phyloP scores from a whole-genome alignment of 37 sponge, comb jelly and placozoan genomes.

The Halisarca cf. caerulea region DNA sequence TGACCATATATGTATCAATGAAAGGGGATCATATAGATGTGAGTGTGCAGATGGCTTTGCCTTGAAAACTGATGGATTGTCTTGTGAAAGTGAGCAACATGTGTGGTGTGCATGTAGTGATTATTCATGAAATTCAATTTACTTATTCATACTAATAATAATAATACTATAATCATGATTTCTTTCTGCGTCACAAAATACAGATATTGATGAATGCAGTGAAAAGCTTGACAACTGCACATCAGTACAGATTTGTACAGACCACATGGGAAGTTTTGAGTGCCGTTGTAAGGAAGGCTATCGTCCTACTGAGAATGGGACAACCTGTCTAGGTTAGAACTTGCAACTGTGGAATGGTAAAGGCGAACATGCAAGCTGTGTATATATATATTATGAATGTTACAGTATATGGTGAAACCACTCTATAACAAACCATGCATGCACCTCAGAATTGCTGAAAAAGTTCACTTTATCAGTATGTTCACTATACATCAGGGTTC shows the following conservation, averaged over 20 bases:
- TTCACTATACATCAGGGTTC: too few relatives aligned
- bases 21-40: not conserved
- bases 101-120: too few relatives aligned
- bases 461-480: too few relatives aligned
- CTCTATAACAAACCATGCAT: too few relatives aligned
- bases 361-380: too few relatives aligned
- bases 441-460: too few relatives aligned
- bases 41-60: not conserved
- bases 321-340: not conserved
- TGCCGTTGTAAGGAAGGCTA: conserved; percentile 49
- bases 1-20: not conserved
- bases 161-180: too few relatives aligned
- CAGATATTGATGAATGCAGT: conserved; percentile 55
- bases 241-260: conserved; percentile 12
- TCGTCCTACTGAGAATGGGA: not conserved
- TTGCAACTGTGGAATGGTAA: too few relatives aligned
- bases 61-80: not conserved
- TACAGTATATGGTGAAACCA: too few relatives aligned
- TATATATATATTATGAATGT: too few relatives aligned
- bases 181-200: not conserved
- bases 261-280: conserved; percentile 37
- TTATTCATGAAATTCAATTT: too few relatives aligned
- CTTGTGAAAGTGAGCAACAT: not conserved
- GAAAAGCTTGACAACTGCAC: conserved; percentile 12
- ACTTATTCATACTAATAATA: too few relatives aligned